Percentiles rank a stretch among this genome's conserved stretches.
Conservation (phyloP, 1,140 invertebrate species). For the Maniola jurtina region DNA sequence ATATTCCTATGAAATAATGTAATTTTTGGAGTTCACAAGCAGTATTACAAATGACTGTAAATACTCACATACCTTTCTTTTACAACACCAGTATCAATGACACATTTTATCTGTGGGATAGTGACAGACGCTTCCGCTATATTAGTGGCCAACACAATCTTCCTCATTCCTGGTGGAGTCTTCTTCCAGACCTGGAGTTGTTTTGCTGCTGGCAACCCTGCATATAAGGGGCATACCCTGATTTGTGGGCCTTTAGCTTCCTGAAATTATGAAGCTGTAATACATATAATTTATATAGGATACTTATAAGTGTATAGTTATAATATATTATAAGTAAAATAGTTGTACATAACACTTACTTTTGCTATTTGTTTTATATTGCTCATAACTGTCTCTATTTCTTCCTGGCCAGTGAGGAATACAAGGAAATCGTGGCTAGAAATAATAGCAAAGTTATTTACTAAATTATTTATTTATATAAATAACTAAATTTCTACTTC, state of each 20-base stretch:
- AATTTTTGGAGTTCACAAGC: too few species aligned
- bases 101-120: slow-evolving; percentile 95
- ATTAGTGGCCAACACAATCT: slow-evolving; percentile 98
- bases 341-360: slow-evolving; percentile 56
- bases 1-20: too few species aligned
- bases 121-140: slow-evolving; percentile 99
- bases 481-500: background rate
- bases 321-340: slow-evolving; percentile 15
- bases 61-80: slow-evolving; percentile 84
- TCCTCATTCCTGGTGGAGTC: slow-evolving; percentile 84
- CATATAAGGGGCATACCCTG: slow-evolving; percentile 90
- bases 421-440: slow-evolving; percentile 93
- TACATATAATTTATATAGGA: slow-evolving; percentile 25
- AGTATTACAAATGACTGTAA: too few species aligned
- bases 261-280: slow-evolving; percentile 47
- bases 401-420: slow-evolving; percentile 99
- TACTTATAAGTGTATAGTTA: background rate
- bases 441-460: background rate
- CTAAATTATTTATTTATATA: slow-evolving; percentile 17
- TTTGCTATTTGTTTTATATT: slow-evolving; percentile 88
- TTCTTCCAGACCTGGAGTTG: slow-evolving; percentile 90
- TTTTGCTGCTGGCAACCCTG: slow-evolving; percentile 86
- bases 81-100: slow-evolving; percentile 97
- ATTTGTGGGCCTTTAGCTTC: slow-evolving; percentile 74
- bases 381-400: slow-evolving; percentile 93